These are phyloP conservation scores for Tachina lurida DNA, from an alignment of 2,888 invertebrate genomes.

Conservation along the genomic window DNA sequence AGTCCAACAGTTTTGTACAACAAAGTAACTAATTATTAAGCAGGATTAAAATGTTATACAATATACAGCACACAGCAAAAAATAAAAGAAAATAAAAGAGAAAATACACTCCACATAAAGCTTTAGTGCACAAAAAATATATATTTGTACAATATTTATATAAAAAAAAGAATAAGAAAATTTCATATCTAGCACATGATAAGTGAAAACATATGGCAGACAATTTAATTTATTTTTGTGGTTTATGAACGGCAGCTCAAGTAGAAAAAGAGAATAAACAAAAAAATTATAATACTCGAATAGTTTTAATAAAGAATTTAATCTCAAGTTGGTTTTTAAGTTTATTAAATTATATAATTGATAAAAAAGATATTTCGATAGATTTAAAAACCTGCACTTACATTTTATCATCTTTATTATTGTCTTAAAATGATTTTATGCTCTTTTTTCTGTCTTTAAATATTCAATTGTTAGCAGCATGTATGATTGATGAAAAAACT, in stretches of 20 bases:
- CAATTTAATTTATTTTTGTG: constrained; percentile 65
- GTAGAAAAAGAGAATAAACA: constrained; percentile 5
- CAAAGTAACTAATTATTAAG: constrained; percentile 70
- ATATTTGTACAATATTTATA: not conserved
- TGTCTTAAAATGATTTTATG: too few relatives aligned
- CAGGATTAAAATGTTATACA: constrained; percentile 71
- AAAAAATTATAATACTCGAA: not conserved
- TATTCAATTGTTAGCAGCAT: too few relatives aligned
- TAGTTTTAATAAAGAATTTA: constrained; percentile 26
- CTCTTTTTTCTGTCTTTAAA: too few relatives aligned
- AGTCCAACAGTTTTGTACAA: constrained; percentile 32
- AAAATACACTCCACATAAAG: constrained; percentile 16
- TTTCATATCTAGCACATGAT: constrained; percentile 65
- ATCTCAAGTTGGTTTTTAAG: constrained; percentile 30
- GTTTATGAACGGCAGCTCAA: constrained; percentile 42
- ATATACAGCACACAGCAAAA: constrained; percentile 52
- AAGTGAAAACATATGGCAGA: constrained; percentile 71
- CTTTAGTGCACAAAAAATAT: not conserved
- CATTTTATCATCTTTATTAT: not conserved
- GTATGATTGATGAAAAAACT: too few relatives aligned
- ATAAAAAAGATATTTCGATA: too few relatives aligned
- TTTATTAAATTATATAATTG: not conserved
- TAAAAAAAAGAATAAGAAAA: constrained; percentile 11
- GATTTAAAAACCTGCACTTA: too few relatives aligned
- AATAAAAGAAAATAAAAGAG: not conserved